These are phyloP conservation scores for Antheraea yamamai DNA, from an alignment of 2,888 invertebrate genomes.

Conservation along the genomic window DNA sequence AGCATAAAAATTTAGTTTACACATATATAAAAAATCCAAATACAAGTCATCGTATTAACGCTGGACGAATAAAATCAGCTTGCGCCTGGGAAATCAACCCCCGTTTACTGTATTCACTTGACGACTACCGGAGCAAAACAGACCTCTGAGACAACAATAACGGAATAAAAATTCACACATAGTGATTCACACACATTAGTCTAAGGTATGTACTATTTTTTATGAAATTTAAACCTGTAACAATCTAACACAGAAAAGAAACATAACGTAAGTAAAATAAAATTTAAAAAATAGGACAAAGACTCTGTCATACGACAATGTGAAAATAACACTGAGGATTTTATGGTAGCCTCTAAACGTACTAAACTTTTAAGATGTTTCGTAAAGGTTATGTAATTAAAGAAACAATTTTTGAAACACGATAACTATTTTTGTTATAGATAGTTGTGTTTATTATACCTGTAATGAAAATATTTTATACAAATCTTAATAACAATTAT, in stretches of 20 bases:
- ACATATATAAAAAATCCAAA: conserved; percentile 3
- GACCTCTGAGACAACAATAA: conserved; percentile 22
- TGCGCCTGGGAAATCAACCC: conserved; percentile 50
- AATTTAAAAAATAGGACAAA: too few relatives aligned
- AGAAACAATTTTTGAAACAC: too few relatives aligned
- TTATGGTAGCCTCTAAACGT: too few relatives aligned
- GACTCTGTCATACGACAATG: too few relatives aligned
- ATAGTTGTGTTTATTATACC: too few relatives aligned
- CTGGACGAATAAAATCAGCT: conserved; percentile 27
- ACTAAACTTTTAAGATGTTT: too few relatives aligned
- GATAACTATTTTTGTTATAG: too few relatives aligned
- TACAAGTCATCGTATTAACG: conserved; percentile 21
- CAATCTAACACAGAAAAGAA: not conserved
- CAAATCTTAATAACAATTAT: too few relatives aligned
- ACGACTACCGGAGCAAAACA: conserved; percentile 25
- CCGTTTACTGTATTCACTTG: conserved; percentile 38
- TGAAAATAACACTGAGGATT: too few relatives aligned
- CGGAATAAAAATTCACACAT: conserved; percentile 20
- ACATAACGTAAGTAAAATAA: too few relatives aligned
- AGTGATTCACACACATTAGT: conserved; percentile 2
- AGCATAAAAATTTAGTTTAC: not conserved
- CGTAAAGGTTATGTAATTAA: too few relatives aligned
- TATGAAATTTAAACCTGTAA: not conserved
- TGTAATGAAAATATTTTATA: too few relatives aligned
- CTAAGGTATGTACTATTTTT: not conserved